Base-by-base conservation (phyloP, 2,113 vertebrate species). In the Anolis sagrei region DNA sequence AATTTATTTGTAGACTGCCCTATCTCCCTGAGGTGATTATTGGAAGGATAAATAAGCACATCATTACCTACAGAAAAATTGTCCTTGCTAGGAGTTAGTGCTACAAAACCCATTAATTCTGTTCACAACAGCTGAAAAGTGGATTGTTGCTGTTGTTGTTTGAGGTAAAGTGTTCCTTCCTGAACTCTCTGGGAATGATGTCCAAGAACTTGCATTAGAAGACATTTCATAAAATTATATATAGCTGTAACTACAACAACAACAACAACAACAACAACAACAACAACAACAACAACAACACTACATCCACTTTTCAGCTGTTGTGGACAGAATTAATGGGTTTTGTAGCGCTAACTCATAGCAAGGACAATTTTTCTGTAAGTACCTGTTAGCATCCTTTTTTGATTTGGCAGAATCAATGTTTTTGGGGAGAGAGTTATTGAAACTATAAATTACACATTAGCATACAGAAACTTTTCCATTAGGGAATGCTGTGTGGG, bases 391-490 rank as follows among this genome's bases (percentile, higher is more conserved):
- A 51, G 23, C 81, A 88, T 29, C 80, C 81, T 64, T 39, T 79
- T 29, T 76, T 87, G 82, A 93, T 72, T 81, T 74, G 27, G 70
- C 62, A 81, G 82, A n/a, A 8, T 51, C 7, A 13, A 18, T 36
- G 61, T 78, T 61, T 86, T 64, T 61, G 66, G 81, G 44, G 39
- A 0, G 32, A 69, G 73, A 58, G 78, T 91, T 92, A 90, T 84
- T 90, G 89, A 91, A 77, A 77, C 34, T n/a, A 66, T 74, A 90
- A 82, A 86, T 90, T 87, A 86, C 32, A 29, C 3, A 5, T 82
- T 84, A 23, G 80, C 68, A 1, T 19, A 83, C 91, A 34, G 3
- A 29, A 68, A 68, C 27, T 10, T 29, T 29, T 36, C 32, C 0
- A 0, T 72, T 7, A 39, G 86, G 90, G 91, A 89, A 77, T 79